These are phyloP conservation scores for Lophotriccus pileatus DNA, from an alignment of 2,797 vertebrate genomes.

Conservation along the genomic window DNA sequence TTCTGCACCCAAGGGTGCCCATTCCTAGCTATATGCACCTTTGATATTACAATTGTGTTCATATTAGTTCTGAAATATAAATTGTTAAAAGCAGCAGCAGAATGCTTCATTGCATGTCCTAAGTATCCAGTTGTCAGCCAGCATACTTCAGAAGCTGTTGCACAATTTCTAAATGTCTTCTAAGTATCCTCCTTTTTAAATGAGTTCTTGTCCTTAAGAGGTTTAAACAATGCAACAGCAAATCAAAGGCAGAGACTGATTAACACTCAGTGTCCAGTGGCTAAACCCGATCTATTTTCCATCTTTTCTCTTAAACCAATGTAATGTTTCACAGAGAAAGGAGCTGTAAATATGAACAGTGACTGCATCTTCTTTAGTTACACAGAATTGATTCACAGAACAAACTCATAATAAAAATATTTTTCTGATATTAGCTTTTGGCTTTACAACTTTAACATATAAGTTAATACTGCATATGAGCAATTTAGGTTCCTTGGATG, in stretches of 20 bases:
- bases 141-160: not conserved
- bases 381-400: not conserved
- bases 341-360: not conserved
- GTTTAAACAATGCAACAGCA: not conserved
- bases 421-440: not conserved
- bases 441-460: not conserved
- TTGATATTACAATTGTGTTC: not conserved
- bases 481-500: not conserved
- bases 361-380: not conserved
- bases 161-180: not conserved
- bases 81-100: not conserved
- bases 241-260: not conserved
- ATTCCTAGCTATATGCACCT: not conserved
- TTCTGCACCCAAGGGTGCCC: not conserved
- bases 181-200: not conserved
- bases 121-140: not conserved
- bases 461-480: not conserved
- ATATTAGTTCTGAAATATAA: not conserved
- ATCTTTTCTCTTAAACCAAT: not conserved
- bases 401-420: not conserved
- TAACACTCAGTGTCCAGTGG: not conserved
- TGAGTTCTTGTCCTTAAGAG: not conserved
- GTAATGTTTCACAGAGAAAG: not conserved
- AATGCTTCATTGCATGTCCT: not conserved
- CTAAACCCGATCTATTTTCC: not conserved